Percentiles rank a stretch among this genome's conserved stretches.
Evolutionary conservation across 2,113 vertebrate species (phyloP).

Genomic region (Gallinago media): DNA sequence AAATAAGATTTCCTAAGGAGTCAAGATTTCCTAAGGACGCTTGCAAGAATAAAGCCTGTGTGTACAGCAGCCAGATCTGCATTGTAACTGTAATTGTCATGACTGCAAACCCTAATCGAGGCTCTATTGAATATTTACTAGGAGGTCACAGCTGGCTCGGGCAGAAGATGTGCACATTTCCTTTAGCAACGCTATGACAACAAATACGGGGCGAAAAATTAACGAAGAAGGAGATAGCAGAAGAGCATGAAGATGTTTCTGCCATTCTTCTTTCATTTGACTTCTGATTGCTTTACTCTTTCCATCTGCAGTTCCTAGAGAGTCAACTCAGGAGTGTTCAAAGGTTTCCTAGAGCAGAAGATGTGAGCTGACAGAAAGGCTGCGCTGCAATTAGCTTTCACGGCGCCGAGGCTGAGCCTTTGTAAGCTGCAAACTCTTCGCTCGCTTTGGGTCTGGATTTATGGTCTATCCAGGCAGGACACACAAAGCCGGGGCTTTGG

Average conservation of each 20-base stretch:
- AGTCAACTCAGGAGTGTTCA: background rate
- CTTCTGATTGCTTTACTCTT: slow-evolving; percentile 29
- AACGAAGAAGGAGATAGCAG: background rate
- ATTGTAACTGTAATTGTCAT: background rate
- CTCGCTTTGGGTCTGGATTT: background rate
- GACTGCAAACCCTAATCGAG: slow-evolving; percentile 35
- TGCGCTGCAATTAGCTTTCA: background rate
- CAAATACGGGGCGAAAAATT: background rate
- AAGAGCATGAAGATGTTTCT: background rate
- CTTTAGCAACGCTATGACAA: slow-evolving; percentile 11
- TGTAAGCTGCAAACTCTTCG: background rate
- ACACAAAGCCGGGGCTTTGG: background rate
- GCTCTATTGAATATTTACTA: slow-evolving; percentile 49
- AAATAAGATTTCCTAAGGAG: background rate
- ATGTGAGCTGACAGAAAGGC: background rate
- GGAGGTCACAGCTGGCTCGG: slow-evolving; percentile 44
- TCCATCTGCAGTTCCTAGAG: slow-evolving; percentile 8
- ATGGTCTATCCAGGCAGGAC: background rate
- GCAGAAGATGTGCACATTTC: slow-evolving; percentile 32
- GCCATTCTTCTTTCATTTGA: background rate
- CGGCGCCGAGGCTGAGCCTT: background rate
- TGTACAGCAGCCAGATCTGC: background rate
- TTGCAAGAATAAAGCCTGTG: background rate
- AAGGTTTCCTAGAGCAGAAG: slow-evolving; percentile 28
- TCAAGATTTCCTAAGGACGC: background rate